Percentiles rank a stretch among this genome's conserved stretches.
Conservation (phyloP, 2,888 invertebrate genomes). For the Fragum sueziense region DNA sequence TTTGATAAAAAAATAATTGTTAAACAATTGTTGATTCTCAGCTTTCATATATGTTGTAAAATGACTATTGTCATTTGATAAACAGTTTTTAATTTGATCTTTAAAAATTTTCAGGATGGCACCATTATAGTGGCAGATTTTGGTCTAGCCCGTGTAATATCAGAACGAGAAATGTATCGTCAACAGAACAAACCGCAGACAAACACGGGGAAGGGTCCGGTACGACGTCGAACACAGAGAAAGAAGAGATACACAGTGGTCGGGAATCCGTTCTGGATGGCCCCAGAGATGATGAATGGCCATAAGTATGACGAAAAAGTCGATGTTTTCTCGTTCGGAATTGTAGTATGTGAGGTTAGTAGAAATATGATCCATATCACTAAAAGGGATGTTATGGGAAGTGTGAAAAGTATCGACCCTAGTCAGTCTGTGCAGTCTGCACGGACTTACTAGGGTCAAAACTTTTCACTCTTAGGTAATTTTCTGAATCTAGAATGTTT, state of each 20-base stretch:
- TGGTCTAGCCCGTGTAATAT: slow-evolving; percentile 89
- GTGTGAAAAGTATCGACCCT: too few relatives aligned
- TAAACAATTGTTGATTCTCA: too few relatives aligned
- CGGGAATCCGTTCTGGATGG: slow-evolving; percentile 99
- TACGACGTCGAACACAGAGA: slow-evolving; percentile 86
- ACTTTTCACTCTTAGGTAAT: too few relatives aligned
- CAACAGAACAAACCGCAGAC: slow-evolving; percentile 51
- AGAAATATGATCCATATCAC: too few relatives aligned
- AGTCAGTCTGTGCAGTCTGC: too few relatives aligned
- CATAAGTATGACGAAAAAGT: slow-evolving; percentile 98
- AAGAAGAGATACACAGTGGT: slow-evolving; percentile 97
- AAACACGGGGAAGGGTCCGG: slow-evolving; percentile 44
- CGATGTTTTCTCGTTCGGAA: slow-evolving; percentile 97
- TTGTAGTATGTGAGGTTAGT: slow-evolving; percentile 95
- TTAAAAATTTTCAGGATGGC: slow-evolving; percentile 88
- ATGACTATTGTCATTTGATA: too few relatives aligned
- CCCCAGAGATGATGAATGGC: slow-evolving; percentile 99
- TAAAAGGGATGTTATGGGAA: too few relatives aligned
- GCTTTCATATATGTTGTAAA: too few relatives aligned
- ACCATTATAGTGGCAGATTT: slow-evolving; percentile 98
- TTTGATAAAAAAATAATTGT: too few relatives aligned
- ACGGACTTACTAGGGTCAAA: too few relatives aligned
- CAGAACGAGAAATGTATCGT: slow-evolving; percentile 61
- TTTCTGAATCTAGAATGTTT: too few relatives aligned
- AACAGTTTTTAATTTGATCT: background rate